A percentile compares a stretch with the other conserved stretches of the same genome.
phyloP scores from a whole-genome alignment of 2,113 vertebrate species.

The Chionodraco myersi region DNA sequence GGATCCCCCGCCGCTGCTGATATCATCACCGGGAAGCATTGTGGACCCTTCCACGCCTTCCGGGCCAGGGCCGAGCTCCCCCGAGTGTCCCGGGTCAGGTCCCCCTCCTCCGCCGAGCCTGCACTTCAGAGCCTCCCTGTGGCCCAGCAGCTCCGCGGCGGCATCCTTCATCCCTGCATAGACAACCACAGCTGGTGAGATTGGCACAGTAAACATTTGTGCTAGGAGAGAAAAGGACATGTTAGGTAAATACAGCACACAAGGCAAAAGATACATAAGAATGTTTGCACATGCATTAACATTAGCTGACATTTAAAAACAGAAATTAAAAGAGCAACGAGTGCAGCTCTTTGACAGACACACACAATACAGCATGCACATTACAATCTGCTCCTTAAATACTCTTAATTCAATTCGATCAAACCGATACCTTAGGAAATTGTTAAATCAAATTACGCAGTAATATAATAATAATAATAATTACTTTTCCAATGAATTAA shows the following conservation, averaged over 20 bases:
- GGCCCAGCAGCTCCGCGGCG: constrained; percentile 92
- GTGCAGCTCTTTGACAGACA: constrained; percentile 24
- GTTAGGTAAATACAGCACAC: constrained; percentile 28
- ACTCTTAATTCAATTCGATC: constrained; percentile 76
- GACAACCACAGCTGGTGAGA: constrained; percentile 59
- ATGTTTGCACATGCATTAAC: constrained; percentile 44
- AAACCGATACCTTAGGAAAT: constrained; percentile 79
- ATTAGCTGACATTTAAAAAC: not conserved
- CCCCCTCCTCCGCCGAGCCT: constrained; percentile 90
- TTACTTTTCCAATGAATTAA: constrained; percentile 97
- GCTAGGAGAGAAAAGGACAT: constrained; percentile 36
- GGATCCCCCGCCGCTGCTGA: constrained; percentile 89
- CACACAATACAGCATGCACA: constrained; percentile 57
- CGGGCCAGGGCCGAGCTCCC: constrained; percentile 89
- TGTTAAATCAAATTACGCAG: constrained; percentile 96
- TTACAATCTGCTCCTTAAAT: constrained; percentile 76
- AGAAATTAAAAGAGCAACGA: constrained; percentile 16
- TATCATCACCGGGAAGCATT: constrained; percentile 92
- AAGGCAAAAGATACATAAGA: not conserved
- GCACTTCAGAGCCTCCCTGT: constrained; percentile 95
- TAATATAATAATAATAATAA: constrained; percentile 93
- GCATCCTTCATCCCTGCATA: constrained; percentile 95
- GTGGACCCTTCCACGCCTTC: constrained; percentile 93
- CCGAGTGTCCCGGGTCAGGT: constrained; percentile 90
- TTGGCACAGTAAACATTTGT: constrained; percentile 9